Percentiles rank a stretch among this genome's conserved stretches.
Conservation (phyloP, 2,888 invertebrate genomes). For the Electrophaes corylata region DNA sequence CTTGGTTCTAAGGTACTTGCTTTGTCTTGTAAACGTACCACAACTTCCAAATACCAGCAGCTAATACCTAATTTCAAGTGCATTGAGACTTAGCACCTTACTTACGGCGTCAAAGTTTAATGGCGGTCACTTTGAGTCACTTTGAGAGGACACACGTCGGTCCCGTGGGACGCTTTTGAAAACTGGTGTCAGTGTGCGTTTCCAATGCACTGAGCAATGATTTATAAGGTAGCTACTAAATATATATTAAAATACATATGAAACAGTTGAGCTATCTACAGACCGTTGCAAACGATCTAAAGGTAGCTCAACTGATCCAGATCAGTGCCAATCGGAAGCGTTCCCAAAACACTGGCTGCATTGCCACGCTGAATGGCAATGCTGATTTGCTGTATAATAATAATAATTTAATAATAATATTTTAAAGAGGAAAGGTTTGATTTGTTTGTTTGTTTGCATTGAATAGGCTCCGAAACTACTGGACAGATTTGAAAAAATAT, state of each 20-base stretch:
- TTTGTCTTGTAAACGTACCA: slow-evolving; percentile 11
- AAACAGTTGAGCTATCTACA: too few relatives aligned
- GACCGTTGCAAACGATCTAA: too few relatives aligned
- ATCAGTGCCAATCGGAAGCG: too few relatives aligned
- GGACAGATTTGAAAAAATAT: too few relatives aligned
- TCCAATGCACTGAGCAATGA: slow-evolving; percentile 48
- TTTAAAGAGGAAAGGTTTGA: too few relatives aligned
- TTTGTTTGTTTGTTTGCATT: too few relatives aligned
- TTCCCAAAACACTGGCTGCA: too few relatives aligned
- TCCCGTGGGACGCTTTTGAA: slow-evolving; percentile 68
- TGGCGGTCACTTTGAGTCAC: slow-evolving; percentile 82
- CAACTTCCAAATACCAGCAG: slow-evolving; percentile 1
- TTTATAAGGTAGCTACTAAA: neutral
- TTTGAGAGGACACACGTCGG: slow-evolving; percentile 69
- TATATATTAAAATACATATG: neutral
- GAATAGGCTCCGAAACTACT: too few relatives aligned
- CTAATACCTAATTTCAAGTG: slow-evolving; percentile 18
- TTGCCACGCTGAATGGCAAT: too few relatives aligned
- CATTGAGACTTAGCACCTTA: slow-evolving; percentile 59
- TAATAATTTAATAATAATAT: too few relatives aligned
- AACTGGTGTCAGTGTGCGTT: slow-evolving; percentile 48
- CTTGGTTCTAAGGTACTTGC: slow-evolving; percentile 6
- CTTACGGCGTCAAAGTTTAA: slow-evolving; percentile 72
- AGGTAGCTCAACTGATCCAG: too few relatives aligned
- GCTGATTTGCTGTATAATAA: too few relatives aligned